Conservation (phyloP, 2,888 invertebrate species). For the Sericinus montela region DNA sequence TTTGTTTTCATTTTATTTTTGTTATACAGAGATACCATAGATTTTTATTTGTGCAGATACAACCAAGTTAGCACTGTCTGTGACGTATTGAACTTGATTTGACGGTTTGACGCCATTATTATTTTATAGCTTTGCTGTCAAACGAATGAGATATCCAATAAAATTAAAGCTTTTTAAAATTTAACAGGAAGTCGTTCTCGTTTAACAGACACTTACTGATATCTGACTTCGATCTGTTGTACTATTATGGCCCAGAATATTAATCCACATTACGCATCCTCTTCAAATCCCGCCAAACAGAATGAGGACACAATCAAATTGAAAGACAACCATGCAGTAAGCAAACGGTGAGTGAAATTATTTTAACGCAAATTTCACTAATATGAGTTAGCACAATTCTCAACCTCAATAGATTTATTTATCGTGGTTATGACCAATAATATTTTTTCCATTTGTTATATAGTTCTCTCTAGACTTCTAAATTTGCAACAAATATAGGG, state of each 20-base stretch:
- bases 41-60: too few species aligned
- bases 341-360: conserved; percentile 85
- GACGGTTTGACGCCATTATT: conserved; percentile 54
- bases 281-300: conserved; percentile 86
- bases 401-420: too few species aligned
- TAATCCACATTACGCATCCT: conserved; percentile 87
- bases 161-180: conserved; percentile 75
- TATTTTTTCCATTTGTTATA: too few species aligned
- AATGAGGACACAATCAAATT: conserved; percentile 88
- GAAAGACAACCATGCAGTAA: conserved; percentile 92
- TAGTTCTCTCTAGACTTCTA: too few species aligned
- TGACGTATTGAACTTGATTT: too few species aligned
- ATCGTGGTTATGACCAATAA: too few species aligned
- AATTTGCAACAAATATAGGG: too few species aligned
- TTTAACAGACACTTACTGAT: conserved; percentile 66
- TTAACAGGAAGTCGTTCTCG: conserved; percentile 63
- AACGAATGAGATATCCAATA: conserved; percentile 60
- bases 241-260: conserved; percentile 91
- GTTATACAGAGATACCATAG: too few species aligned
- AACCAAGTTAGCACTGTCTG: too few species aligned
- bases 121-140: conserved; percentile 50
- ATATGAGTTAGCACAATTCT: conserved; percentile 19
- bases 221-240: conserved; percentile 47
- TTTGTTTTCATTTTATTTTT: too few species aligned
- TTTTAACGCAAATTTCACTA: conserved; percentile 20